phyloP scores from a whole-genome alignment of 2,888 invertebrate species.

The Sussaba pulchella region DNA sequence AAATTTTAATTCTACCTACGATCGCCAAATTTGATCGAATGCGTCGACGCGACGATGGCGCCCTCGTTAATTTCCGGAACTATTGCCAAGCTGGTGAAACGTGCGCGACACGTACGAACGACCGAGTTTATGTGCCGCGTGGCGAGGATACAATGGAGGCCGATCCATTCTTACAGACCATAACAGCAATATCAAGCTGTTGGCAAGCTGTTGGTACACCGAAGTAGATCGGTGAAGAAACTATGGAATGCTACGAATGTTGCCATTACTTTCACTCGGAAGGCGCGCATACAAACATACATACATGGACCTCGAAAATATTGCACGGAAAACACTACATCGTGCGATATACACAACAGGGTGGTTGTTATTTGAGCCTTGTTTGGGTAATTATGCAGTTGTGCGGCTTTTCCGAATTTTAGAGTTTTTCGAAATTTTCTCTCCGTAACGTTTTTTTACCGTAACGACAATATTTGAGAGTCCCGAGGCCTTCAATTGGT shows the following conservation, averaged over 20 bases:
- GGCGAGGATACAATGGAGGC: slow-evolving; percentile 1
- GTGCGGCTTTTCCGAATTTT: no score
- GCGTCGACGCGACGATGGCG: no score
- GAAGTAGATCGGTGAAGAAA: slow-evolving; percentile 77
- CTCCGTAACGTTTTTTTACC: no score
- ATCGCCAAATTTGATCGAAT: no score
- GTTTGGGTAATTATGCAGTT: no score
- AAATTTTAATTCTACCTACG: no score
- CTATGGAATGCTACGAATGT: slow-evolving; percentile 79
- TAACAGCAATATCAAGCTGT: slow-evolving; percentile 48
- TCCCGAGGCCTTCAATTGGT: no score
- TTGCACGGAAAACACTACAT: slow-evolving; percentile 19
- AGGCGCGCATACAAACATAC: slow-evolving; percentile 59
- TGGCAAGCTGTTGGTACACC: slow-evolving; percentile 53
- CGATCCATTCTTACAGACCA: slow-evolving; percentile 33
- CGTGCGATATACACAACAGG: no score
- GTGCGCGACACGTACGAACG: slow-evolving; percentile 50
- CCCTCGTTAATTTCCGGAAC: slow-evolving; percentile 2
- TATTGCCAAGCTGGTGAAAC: slow-evolving; percentile 46
- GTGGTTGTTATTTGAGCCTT: no score
- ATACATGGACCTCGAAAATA: slow-evolving; percentile 32
- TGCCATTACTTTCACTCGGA: slow-evolving; percentile 78
- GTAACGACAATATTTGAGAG: no score
- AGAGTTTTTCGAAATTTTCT: no score
- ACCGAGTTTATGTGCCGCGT: slow-evolving; percentile 43